phyloP scores from a whole-genome alignment of 2,888 invertebrate genomes.

The Hirtodrosophila trivittata region DNA sequence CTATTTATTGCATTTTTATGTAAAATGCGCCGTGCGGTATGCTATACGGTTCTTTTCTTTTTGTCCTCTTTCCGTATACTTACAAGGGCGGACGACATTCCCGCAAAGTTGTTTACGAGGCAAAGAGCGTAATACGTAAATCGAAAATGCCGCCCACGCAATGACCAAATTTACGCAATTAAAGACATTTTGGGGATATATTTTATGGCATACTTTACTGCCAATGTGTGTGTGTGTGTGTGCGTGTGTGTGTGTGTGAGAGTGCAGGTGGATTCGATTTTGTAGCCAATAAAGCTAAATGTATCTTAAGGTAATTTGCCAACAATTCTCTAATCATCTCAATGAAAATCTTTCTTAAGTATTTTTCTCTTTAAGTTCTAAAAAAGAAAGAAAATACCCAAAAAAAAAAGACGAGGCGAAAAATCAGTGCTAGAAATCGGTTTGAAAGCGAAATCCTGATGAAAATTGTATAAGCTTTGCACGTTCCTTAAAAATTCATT shows the following conservation, averaged over 20 bases:
- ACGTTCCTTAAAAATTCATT: not conserved
- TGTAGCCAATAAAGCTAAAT: slow-evolving; percentile 15
- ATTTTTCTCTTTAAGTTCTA: not conserved
- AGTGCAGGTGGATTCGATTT: slow-evolving; percentile 35
- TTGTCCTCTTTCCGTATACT: slow-evolving; percentile 18
- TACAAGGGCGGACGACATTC: slow-evolving; percentile 45
- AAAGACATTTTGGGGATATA: slow-evolving; percentile 56
- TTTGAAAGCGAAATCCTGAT: not conserved
- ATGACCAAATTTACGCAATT: slow-evolving; percentile 60
- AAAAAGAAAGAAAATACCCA: no score
- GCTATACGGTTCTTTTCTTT: slow-evolving; percentile 31
- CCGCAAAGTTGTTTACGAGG: slow-evolving; percentile 72
- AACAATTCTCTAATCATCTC: not conserved
- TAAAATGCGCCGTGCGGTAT: slow-evolving; percentile 70
- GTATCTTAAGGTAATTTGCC: slow-evolving; percentile 15
- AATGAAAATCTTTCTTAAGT: not conserved
- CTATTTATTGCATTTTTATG: slow-evolving; percentile 81
- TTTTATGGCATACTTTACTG: slow-evolving; percentile 54
- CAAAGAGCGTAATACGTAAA: slow-evolving; percentile 51
- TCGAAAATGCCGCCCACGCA: slow-evolving; percentile 62
- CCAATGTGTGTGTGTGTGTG: slow-evolving; percentile 2
- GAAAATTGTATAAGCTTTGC: not conserved
- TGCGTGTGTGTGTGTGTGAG: slow-evolving; percentile 1
- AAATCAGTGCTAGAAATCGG: not conserved
- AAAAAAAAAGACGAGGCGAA: no score